Evolutionary conservation across 2,888 invertebrate species (phyloP).

Genomic region (Patella pellucida): DNA sequence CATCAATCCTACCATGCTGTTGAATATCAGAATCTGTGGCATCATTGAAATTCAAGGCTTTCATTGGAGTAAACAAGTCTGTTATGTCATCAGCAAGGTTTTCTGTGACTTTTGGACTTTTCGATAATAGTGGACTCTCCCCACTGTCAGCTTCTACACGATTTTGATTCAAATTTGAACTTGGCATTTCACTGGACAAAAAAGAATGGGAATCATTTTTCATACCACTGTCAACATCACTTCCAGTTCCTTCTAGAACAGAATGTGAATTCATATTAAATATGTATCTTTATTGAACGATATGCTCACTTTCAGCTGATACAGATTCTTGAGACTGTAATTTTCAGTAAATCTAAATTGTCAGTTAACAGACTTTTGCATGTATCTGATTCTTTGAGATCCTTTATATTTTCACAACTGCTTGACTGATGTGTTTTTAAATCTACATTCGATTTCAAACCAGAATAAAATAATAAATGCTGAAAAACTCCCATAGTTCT

Average conservation of each 20-base stretch:
- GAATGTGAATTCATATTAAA: no score
- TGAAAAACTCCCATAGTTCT: no score
- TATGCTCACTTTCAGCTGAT: no score
- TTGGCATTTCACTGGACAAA: background rate
- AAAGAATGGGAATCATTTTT: background rate
- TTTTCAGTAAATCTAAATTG: no score
- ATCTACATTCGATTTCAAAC: no score
- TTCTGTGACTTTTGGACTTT: slow-evolving; percentile 14
- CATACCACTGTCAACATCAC: background rate
- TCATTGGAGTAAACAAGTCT: slow-evolving; percentile 34
- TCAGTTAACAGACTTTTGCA: no score
- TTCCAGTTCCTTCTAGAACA: background rate
- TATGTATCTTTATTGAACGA: no score
- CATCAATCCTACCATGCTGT: slow-evolving; percentile 11
- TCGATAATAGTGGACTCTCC: slow-evolving; percentile 11
- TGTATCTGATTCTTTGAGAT: no score
- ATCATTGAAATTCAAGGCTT: slow-evolving; percentile 37
- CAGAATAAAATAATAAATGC: no score
- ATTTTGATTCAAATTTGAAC: background rate
- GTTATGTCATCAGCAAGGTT: slow-evolving; percentile 26
- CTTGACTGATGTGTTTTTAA: no score
- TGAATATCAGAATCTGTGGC: slow-evolving; percentile 25
- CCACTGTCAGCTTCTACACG: background rate
- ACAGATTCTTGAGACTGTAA: no score
- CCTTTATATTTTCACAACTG: no score